phyloP scores from a whole-genome alignment of 2,113 vertebrate species.

The zebrafish (Danio rerio) region GRCz12tu NC_133189.1:21019501-21020000 shows the following conservation, averaged over 20 bases:
- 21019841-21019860: constrained; percentile 45
- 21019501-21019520: too few species aligned
- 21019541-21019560: too few species aligned
- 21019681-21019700: too few species aligned
- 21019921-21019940: constrained; percentile 19
- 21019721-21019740: neutral
- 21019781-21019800: neutral
- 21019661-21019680: too few species aligned
- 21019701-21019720: too few species aligned
- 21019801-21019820: constrained; percentile 8
- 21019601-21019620: too few species aligned
- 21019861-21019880: constrained; percentile 15
- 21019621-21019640: too few species aligned
- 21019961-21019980: constrained; percentile 55
- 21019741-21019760: neutral
- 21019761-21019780: neutral
- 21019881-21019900: constrained; percentile 29
- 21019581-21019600: too few species aligned
- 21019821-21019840: constrained; percentile 17
- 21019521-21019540: too few species aligned
- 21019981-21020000: constrained; percentile 36
- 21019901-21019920: constrained; percentile 33
- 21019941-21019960: constrained; percentile 56
- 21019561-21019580: too few species aligned
- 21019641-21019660: too few species aligned